These are phyloP conservation scores for Oriolus oriolus DNA, from an alignment of 2,113 vertebrate species.

Conservation along the genomic window DNA sequence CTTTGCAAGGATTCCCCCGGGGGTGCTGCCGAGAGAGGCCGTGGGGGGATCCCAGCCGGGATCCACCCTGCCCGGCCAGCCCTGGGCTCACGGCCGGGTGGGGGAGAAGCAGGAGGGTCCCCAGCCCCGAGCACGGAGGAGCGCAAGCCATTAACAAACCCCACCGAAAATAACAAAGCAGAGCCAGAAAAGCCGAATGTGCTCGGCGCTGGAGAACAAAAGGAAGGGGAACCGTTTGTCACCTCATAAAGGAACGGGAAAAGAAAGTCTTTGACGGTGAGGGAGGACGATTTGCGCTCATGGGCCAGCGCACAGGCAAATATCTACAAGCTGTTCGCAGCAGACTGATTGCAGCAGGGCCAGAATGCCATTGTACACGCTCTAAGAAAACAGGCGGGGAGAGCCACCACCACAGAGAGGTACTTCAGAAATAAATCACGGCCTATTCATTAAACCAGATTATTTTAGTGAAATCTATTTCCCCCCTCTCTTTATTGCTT, in stretches of 20 bases:
- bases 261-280: slow-evolving; percentile 54
- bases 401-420: not conserved
- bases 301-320: slow-evolving; percentile 69
- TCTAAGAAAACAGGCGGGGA: not conserved
- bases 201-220: not conserved
- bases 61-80: not conserved
- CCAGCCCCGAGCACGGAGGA: not conserved
- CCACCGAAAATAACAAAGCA: not conserved
- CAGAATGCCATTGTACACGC: slow-evolving; percentile 17
- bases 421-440: slow-evolving; percentile 43
- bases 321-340: slow-evolving; percentile 55
- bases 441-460: slow-evolving; percentile 37
- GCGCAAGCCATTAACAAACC: not conserved
- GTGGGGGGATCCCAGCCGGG: not conserved
- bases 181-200: not conserved
- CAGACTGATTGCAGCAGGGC: slow-evolving; percentile 45
- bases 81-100: not conserved
- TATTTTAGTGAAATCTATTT: slow-evolving; percentile 16
- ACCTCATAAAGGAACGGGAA: slow-evolving; percentile 29
- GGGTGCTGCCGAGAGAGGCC: rapidly evolving
- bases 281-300: slow-evolving; percentile 65
- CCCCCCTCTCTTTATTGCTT: not conserved
- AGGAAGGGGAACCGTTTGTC: slow-evolving; percentile 24
- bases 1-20: not conserved
- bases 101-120: not conserved